Base-by-base conservation (phyloP, 1,140 invertebrate species). In the Meteorus sp. region DNA sequence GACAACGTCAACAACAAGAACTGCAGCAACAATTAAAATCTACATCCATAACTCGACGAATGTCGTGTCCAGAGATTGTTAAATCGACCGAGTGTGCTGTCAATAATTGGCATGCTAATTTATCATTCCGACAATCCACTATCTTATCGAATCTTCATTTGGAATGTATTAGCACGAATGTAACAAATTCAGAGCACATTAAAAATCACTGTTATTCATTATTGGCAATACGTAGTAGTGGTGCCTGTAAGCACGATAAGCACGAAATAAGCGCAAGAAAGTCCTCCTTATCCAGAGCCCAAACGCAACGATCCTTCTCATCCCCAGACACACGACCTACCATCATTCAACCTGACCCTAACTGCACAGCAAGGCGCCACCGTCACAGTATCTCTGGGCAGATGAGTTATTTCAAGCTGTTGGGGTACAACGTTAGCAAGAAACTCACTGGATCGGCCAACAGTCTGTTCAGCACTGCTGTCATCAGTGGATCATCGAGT, bases 301-400 rank as follows among this genome's bases (percentile, higher is more conserved):
- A 74, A 56, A 72, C 76, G 66, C 69, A 78, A 74, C 66, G 74
- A 70, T 74, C 76, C 75, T 75, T 82, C 73, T 79, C 73, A 64
- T 75, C 75, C 66, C 72, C 77, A 77, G 75, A 79, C 78, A 75
- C 78, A 68, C 75, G 74, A 78, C 76, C 78, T 77, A 73, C 72
- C 67, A 77, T 78, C 78, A 80, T 78, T 80, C 71, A 81, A 82
- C 79, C 81, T 78, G 72, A 77, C 72, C 78, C 80, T 79, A 81
- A 80, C 76, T 85, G 83, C 82, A 84, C 83, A 83, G 82, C 84
- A 77, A 86, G 88, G 78, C 90, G 89, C 81, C 91, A 94, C 84
- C 88, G 92, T 80, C 92, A 94, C 89, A 93, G 91, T 86, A 91
- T 94, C 85, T 90, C 90, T 80, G 90, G 90, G 82, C 91, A 94